phyloP scores from a whole-genome alignment of 1,140 invertebrate species.

The Drosophila nebulosa region DNA sequence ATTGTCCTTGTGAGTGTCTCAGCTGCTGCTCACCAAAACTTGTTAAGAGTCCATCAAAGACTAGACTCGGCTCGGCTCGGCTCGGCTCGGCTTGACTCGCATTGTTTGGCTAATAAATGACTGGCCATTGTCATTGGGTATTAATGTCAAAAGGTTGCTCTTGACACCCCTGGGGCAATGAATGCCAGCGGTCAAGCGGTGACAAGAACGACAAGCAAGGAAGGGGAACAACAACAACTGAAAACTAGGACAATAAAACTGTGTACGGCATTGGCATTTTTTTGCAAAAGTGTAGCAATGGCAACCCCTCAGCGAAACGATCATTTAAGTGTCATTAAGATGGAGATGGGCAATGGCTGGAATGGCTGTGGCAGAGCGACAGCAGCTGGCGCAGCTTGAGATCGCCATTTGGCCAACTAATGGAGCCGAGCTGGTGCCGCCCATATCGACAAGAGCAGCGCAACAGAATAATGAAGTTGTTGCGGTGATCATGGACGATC shows the following conservation, averaged over 20 bases:
- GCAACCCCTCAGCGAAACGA: slow-evolving; percentile 49
- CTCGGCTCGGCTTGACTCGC: slow-evolving; percentile 41
- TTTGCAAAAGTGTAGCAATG: slow-evolving; percentile 34
- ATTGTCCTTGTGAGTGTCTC: slow-evolving; percentile 28
- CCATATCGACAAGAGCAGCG: slow-evolving; percentile 38
- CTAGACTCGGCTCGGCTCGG: no score
- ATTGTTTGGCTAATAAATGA: slow-evolving; percentile 73
- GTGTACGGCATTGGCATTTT: slow-evolving; percentile 34
- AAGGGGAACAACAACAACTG: not conserved
- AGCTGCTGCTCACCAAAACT: slow-evolving; percentile 51
- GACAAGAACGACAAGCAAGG: slow-evolving; percentile 26
- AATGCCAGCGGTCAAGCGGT: slow-evolving; percentile 58
- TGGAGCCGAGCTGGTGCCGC: slow-evolving; percentile 50
- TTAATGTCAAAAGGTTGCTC: slow-evolving; percentile 73
- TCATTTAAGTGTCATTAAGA: slow-evolving; percentile 74
- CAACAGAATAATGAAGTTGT: slow-evolving; percentile 67
- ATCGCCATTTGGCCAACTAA: slow-evolving; percentile 45
- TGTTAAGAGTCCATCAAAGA: slow-evolving; percentile 34
- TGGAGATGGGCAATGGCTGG: slow-evolving; percentile 4
- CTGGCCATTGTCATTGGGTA: slow-evolving; percentile 62
- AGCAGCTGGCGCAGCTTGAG: slow-evolving; percentile 47
- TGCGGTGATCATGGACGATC: slow-evolving; percentile 39
- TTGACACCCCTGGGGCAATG: slow-evolving; percentile 53
- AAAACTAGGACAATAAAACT: slow-evolving; percentile 18
- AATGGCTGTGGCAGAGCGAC: not conserved